phyloP scores from a whole-genome alignment of 1,140 invertebrate genomes.

The Himalopsyche phryganea region DNA sequence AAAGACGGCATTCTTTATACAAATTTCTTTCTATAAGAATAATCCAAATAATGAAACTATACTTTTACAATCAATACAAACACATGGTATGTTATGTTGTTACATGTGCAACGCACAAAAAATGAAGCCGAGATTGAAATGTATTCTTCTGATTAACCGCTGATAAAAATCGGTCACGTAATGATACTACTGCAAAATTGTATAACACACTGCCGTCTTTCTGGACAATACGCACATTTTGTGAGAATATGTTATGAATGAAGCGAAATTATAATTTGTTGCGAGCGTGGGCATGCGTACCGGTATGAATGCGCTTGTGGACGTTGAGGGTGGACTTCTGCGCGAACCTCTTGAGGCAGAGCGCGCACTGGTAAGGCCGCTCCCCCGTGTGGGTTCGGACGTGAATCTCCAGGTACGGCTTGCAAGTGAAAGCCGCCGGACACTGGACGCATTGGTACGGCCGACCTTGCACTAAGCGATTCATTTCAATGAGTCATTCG shows the following conservation, averaged over 20 bases:
- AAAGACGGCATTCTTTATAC: slow-evolving; percentile 24
- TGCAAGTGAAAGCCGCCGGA: slow-evolving; percentile 66
- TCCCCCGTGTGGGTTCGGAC: slow-evolving; percentile 74
- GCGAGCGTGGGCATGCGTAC: slow-evolving; percentile 37
- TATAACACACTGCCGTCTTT: slow-evolving; percentile 26
- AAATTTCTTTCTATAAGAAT: slow-evolving; percentile 15
- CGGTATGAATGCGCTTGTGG: slow-evolving; percentile 72
- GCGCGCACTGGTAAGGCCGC: slow-evolving; percentile 66
- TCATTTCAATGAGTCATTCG: slow-evolving; percentile 14
- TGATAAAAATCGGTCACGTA: too few relatives aligned
- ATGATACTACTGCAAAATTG: not conserved
- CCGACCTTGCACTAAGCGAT: slow-evolving; percentile 54
- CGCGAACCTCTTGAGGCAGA: slow-evolving; percentile 65
- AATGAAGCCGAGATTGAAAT: not conserved
- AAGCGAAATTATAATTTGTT: too few relatives aligned
- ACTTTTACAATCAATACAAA: too few relatives aligned
- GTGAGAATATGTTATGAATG: too few relatives aligned
- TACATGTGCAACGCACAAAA: too few relatives aligned
- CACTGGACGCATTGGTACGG: slow-evolving; percentile 72
- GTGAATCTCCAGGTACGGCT: slow-evolving; percentile 72
- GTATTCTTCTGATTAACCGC: not conserved
- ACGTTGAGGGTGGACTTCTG: slow-evolving; percentile 70
- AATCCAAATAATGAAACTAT: slow-evolving; percentile 16
- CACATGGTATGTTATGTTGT: too few relatives aligned
- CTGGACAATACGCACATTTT: slow-evolving; percentile 22